Base-by-base conservation (phyloP, 2,113 vertebrate genomes). In the Kryptolebias marmoratus region DNA sequence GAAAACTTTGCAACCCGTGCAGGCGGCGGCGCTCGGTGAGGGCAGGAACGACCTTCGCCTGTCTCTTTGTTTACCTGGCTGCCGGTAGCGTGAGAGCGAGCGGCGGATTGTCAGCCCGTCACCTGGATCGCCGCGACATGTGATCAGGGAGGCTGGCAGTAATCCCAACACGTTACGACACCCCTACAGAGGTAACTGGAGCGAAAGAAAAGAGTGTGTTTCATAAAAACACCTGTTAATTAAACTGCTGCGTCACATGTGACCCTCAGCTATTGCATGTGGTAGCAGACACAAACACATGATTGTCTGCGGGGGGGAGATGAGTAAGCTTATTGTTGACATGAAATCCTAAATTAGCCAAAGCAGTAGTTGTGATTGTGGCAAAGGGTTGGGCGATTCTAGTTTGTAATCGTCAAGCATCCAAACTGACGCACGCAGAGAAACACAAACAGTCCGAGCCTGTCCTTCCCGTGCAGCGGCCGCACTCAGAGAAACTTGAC, bases 61-160 rank as follows among this genome's bases (percentile, higher is more conserved):
- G 72, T 73, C 73, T 82, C 54, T 57, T 69, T 75, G 84, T 89
- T 86, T 79, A 75, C 72, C 79, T 64, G 59, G 68, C 77, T 67
- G 73, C 59, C 59, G 50, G 68, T 27, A 31, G 59, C 72, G 71
- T 18, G 32, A 66, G 7, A 64, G 48, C 27, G 67, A 80, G 70
- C 69, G 67, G 67, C 81, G 81, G 83, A 81, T 87, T 85, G 85
- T 77, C 87, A 72, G 84, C 81, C 83, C 76, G 88, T 83, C 83
- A 91, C 87, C 89, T 91, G 90, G 83, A 90, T 87, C 80, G 78
- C 55, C 72, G 36, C 71, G 75, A 79, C 88, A 89, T 86, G 88
- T 87, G 87, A 87, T 79, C 70, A 64, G 69, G 65, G 44, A 62
- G 75, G 64, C 61, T 77, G 71, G 65, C 55, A 64, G 65, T 92